Conservation (phyloP, 2,888 invertebrate species). For the Scrobipalpa atriplicella region DNA sequence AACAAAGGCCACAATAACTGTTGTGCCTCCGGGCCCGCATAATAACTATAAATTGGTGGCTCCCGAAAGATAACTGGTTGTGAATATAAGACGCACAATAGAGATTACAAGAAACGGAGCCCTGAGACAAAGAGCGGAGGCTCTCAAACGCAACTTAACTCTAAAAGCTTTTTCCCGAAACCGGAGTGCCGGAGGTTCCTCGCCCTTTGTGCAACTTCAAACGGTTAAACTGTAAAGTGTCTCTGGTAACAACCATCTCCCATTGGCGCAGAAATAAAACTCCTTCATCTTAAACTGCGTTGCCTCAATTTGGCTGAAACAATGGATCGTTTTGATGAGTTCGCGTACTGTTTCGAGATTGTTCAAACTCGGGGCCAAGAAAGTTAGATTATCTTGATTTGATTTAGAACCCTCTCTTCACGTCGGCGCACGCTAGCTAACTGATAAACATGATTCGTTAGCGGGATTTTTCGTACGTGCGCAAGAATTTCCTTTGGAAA, state of each 20-base stretch:
- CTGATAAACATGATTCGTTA: slow-evolving; percentile 15
- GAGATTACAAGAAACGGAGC: slow-evolving; percentile 58
- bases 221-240: slow-evolving; percentile 57
- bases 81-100: slow-evolving; percentile 61
- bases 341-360: slow-evolving; percentile 51
- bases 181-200: slow-evolving; percentile 38
- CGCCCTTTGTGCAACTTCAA: slow-evolving; percentile 61
- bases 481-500: slow-evolving; percentile 5
- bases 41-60: slow-evolving; percentile 62
- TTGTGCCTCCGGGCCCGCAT: slow-evolving; percentile 54
- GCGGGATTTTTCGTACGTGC: slow-evolving; percentile 17
- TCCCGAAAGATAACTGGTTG: slow-evolving; percentile 50
- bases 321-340: slow-evolving; percentile 57
- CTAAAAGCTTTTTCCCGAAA: slow-evolving; percentile 59
- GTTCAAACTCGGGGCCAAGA: slow-evolving; percentile 47
- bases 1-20: slow-evolving; percentile 57
- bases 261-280: slow-evolving; percentile 61
- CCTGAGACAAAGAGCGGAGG: slow-evolving; percentile 54
- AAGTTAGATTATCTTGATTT: slow-evolving; percentile 42
- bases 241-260: slow-evolving; percentile 53
- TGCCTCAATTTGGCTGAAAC: slow-evolving; percentile 59
- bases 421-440: slow-evolving; percentile 24
- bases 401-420: slow-evolving; percentile 28
- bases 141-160: slow-evolving; percentile 48
- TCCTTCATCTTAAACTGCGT: slow-evolving; percentile 60